These are phyloP conservation scores for Chalcis sispes DNA, from an alignment of 2,888 invertebrate genomes.

Conservation along the genomic window DNA sequence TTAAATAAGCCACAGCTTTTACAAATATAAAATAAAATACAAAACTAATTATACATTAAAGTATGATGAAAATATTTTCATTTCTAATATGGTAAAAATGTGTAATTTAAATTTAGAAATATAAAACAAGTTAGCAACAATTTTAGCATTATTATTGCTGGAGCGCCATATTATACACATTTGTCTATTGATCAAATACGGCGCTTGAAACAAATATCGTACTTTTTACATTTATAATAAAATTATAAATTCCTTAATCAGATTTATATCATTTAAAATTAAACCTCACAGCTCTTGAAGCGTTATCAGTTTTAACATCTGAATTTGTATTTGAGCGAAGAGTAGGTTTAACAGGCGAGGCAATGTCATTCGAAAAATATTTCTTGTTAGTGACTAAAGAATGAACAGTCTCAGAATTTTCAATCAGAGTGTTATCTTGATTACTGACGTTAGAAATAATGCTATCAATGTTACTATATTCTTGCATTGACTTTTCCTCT, in stretches of 20 bases:
- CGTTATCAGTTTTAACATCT: constrained; percentile 61
- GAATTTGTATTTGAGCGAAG: constrained; percentile 59
- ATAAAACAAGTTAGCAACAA: constrained; percentile 2
- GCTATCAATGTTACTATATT: constrained; percentile 26
- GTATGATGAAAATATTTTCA: background rate
- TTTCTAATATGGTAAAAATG: background rate
- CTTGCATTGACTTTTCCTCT: constrained; percentile 50
- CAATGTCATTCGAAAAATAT: constrained; percentile 53
- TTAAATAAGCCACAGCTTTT: background rate
- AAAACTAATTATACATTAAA: constrained; percentile 37
- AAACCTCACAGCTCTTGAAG: constrained; percentile 69
- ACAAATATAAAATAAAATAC: constrained; percentile 32
- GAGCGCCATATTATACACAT: constrained; percentile 7
- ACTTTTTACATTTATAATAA: constrained; percentile 44
- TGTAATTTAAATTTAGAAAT: constrained; percentile 16
- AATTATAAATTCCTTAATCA: constrained; percentile 11
- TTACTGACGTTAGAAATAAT: constrained; percentile 32
- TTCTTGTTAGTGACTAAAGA: constrained; percentile 43
- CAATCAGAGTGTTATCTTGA: constrained; percentile 62
- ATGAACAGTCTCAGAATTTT: constrained; percentile 58
- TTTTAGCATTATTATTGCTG: background rate
- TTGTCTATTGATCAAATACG: background rate
- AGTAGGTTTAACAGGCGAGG: constrained; percentile 63
- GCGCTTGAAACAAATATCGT: background rate
- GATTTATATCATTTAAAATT: constrained; percentile 56